phyloP scores from a whole-genome alignment of 2,888 invertebrate genomes.

The Netelia fuscicornis region DNA sequence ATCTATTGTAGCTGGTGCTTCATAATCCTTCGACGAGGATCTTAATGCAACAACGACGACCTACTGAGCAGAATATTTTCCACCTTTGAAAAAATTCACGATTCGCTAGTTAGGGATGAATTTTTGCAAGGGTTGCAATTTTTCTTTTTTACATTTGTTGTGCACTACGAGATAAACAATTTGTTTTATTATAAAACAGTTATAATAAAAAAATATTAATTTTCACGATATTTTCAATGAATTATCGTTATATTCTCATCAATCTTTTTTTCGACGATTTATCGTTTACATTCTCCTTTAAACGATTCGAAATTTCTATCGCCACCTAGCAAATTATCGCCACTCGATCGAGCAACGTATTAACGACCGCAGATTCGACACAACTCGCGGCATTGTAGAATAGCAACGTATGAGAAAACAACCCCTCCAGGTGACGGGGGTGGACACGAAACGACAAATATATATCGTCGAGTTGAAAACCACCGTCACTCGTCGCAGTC shows the following conservation, averaged over 20 bases:
- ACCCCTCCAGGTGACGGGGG: constrained; percentile 70
- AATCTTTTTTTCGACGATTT: not conserved
- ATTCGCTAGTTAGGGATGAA: no score
- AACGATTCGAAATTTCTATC: not conserved
- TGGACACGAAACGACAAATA: constrained; percentile 14
- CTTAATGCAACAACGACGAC: constrained; percentile 48
- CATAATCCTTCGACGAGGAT: constrained; percentile 32
- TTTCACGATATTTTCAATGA: no score
- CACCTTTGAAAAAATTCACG: not conserved
- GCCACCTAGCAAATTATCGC: constrained; percentile 39
- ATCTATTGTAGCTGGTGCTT: constrained; percentile 8
- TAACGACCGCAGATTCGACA: constrained; percentile 6
- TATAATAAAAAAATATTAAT: no score
- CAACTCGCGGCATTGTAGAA: constrained; percentile 46
- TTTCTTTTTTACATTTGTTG: no score
- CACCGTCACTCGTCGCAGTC: constrained; percentile 29
- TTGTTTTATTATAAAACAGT: no score
- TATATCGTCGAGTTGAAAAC: constrained; percentile 31
- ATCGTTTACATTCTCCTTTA: not conserved
- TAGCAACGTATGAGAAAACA: not conserved
- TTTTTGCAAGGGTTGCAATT: no score
- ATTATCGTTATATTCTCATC: constrained; percentile 21
- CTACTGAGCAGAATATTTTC: constrained; percentile 35
- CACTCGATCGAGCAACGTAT: constrained; percentile 46
- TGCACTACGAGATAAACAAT: no score